Percentiles rank a stretch among this genome's conserved stretches.
phyloP scores from a whole-genome alignment of 2,888 invertebrate species.

The Parelbella ahira region DNA sequence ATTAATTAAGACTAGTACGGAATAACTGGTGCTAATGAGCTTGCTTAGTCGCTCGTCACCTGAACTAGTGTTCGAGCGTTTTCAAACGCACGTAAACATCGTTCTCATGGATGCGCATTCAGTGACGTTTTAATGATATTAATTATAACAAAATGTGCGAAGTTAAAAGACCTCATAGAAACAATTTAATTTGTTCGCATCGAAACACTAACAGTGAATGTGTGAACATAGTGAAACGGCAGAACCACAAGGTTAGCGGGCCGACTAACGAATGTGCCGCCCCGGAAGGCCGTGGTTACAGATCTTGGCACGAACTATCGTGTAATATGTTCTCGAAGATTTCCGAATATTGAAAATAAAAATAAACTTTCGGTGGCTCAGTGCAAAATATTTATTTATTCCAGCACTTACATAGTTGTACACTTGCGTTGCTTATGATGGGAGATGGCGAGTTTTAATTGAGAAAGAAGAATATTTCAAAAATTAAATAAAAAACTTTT shows the following conservation, averaged over 20 bases:
- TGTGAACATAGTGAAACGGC: conserved; percentile 11
- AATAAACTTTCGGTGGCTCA: too few relatives aligned
- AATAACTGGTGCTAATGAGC: conserved; percentile 21
- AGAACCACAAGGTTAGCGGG: conserved; percentile 11
- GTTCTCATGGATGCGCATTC: conserved; percentile 8
- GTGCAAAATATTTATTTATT: too few relatives aligned
- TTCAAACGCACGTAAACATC: conserved; percentile 15
- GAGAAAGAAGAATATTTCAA: too few relatives aligned
- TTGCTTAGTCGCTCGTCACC: conserved; percentile 23
- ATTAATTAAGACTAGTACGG: conserved; percentile 13
- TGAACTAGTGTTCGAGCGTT: conserved; percentile 12
- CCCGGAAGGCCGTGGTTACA: conserved; percentile 15
- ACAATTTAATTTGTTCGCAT: neutral
- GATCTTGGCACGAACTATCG: conserved; percentile 16
- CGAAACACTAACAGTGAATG: neutral
- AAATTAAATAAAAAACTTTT: too few relatives aligned
- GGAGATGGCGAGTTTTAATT: too few relatives aligned
- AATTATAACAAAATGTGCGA: too few relatives aligned
- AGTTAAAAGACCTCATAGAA: too few relatives aligned
- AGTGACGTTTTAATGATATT: too few relatives aligned
- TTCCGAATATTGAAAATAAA: conserved; percentile 11
- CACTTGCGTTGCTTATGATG: too few relatives aligned
- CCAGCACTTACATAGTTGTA: too few relatives aligned
- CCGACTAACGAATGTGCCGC: conserved; percentile 12
- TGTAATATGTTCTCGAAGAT: conserved; percentile 11